A percentile compares a stretch with the other conserved stretches of the same genome.
Conservation (phyloP, 1,140 invertebrate species). For the Diachasma alloeum region DNA sequence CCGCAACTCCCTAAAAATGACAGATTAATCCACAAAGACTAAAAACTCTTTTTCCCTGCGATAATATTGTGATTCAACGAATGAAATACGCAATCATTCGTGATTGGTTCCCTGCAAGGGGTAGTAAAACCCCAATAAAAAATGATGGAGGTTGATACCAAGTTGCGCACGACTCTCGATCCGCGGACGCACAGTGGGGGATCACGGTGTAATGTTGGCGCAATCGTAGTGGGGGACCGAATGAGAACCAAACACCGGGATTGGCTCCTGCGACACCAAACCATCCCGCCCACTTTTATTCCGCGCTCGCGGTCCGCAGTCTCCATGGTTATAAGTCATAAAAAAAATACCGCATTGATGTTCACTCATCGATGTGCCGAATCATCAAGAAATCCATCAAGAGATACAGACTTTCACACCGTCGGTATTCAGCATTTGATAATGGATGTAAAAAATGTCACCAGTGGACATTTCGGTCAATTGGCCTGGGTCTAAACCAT, state of each 20-base stretch:
- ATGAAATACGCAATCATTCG: neutral
- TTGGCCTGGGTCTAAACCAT: too few relatives aligned
- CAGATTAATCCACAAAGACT: too few relatives aligned
- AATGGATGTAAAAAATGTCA: too few relatives aligned
- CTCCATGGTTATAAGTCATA: slow-evolving; percentile 7
- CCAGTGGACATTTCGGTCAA: too few relatives aligned
- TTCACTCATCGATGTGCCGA: neutral
- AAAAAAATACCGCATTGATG: neutral
- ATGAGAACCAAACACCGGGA: slow-evolving; percentile 20
- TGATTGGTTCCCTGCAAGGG: neutral
- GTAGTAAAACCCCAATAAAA: neutral
- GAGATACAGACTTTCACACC: too few relatives aligned
- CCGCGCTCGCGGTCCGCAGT: neutral
- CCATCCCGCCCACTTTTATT: slow-evolving; percentile 11
- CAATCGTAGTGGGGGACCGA: slow-evolving; percentile 15
- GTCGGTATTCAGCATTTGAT: too few relatives aligned
- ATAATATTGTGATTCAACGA: neutral
- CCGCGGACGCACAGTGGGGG: neutral
- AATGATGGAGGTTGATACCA: neutral
- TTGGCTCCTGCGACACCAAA: slow-evolving; percentile 29
- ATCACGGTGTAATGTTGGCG: neutral
- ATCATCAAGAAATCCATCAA: neutral
- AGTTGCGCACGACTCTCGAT: slow-evolving; percentile 14
- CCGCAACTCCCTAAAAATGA: too few relatives aligned
- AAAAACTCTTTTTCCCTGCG: too few relatives aligned